phyloP scores from a whole-genome alignment of 2,113 vertebrate genomes.

The Sialia sialis region DNA sequence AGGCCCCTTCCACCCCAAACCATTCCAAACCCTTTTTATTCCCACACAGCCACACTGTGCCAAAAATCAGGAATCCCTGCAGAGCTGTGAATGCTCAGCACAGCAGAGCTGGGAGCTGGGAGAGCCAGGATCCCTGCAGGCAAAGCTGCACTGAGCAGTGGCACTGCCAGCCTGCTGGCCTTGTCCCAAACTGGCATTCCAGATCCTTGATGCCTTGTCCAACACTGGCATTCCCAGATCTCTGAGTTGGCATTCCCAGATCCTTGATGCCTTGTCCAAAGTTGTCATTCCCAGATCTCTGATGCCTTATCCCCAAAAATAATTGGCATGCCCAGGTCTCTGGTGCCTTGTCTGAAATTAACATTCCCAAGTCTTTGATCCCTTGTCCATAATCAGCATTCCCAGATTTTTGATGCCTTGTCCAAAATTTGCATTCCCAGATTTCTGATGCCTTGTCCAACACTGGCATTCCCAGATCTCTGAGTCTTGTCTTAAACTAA shows the following conservation, averaged over 20 bases:
- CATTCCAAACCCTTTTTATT: no score
- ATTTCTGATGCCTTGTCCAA: no score
- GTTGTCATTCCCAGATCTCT: not conserved
- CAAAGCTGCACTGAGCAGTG: not conserved
- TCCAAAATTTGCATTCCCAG: no score
- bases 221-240: no score
- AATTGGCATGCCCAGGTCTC: not conserved
- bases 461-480: no score
- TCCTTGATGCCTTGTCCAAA: constrained; percentile 50
- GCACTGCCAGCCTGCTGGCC: not conserved
- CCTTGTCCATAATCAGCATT: no score
- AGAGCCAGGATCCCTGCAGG: not conserved
- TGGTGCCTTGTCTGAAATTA: no score
- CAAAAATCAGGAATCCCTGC: not conserved
- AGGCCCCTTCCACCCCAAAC: not conserved
- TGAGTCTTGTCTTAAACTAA: no score
- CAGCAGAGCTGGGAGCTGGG: not conserved
- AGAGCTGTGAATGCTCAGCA: not conserved
- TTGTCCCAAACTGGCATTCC: rapidly evolving
- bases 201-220: constrained; percentile 38
- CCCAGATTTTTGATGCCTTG: no score
- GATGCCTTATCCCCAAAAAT: no score
- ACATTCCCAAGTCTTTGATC: no score
- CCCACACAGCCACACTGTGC: rapidly evolving
- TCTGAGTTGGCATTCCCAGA: not conserved